Conservation (phyloP, 2,113 vertebrate species). For the Grammomys surdaster region DNA sequence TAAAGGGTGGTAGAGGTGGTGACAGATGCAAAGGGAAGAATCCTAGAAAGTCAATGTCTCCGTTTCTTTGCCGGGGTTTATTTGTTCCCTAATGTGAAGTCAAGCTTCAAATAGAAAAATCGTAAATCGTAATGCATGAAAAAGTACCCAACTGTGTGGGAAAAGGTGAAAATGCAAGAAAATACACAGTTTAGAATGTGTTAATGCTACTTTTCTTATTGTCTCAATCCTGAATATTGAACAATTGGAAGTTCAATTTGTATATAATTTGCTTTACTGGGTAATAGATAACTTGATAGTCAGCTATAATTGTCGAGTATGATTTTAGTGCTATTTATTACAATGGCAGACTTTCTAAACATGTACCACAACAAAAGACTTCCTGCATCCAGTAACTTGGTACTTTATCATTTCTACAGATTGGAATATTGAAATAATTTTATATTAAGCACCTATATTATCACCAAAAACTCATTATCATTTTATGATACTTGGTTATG, state of each 20-base stretch:
- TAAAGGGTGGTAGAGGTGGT: constrained; percentile 5
- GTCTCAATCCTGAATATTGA: background rate
- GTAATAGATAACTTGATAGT: background rate
- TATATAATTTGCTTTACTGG: background rate
- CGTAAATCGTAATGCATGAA: background rate
- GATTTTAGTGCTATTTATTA: background rate
- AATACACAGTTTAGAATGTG: background rate
- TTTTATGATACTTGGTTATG: background rate
- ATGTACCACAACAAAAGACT: background rate
- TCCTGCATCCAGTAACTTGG: background rate
- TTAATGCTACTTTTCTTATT: background rate
- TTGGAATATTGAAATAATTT: background rate
- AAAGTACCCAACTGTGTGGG: background rate
- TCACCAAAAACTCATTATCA: background rate
- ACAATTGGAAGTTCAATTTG: background rate
- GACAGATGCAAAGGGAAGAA: constrained; percentile 37
- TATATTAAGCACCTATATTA: background rate
- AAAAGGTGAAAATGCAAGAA: background rate
- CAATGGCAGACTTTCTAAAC: background rate
- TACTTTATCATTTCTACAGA: background rate
- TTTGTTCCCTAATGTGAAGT: constrained; percentile 33
- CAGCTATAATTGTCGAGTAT: background rate
- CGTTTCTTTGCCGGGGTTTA: background rate
- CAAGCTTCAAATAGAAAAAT: constrained; percentile 34
- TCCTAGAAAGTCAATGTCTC: constrained; percentile 29